Percentiles rank a stretch among this genome's conserved stretches.
phyloP scores from a whole-genome alignment of 2,888 invertebrate species.

The Ophonus ardosiacus region DNA sequence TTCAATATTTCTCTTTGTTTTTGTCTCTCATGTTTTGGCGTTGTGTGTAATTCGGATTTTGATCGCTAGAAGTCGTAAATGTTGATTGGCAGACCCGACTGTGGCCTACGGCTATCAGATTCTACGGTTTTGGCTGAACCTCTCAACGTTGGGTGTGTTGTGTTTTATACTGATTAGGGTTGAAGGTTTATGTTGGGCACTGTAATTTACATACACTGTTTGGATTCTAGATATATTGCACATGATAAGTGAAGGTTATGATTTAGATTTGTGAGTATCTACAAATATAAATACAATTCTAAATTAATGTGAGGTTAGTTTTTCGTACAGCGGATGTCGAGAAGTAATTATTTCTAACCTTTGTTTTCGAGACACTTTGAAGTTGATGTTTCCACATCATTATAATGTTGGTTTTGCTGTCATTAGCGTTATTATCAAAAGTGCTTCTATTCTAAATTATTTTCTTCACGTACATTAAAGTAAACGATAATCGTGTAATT shows the following conservation, averaged over 20 bases:
- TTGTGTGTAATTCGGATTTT: background rate
- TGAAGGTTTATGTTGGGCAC: background rate
- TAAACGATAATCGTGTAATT: too few relatives aligned
- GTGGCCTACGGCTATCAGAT: background rate
- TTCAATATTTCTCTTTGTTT: background rate
- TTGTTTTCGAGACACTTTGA: background rate
- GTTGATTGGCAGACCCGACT: background rate
- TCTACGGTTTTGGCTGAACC: slow-evolving; percentile 15
- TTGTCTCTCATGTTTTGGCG: background rate
- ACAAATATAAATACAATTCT: background rate
- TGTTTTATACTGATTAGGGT: slow-evolving; percentile 20
- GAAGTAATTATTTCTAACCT: background rate
- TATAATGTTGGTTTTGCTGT: background rate
- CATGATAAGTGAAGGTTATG: background rate
- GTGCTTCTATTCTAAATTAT: too few relatives aligned
- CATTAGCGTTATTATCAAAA: too few relatives aligned
- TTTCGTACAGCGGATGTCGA: background rate
- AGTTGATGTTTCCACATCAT: background rate
- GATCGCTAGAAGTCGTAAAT: background rate
- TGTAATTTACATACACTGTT: slow-evolving; percentile 1
- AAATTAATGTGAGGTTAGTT: background rate
- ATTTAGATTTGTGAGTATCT: background rate
- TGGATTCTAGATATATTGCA: background rate
- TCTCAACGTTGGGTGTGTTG: background rate
- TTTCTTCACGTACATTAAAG: too few relatives aligned